These are phyloP conservation scores for Epinotia bilunana DNA, from an alignment of 2,888 invertebrate genomes.

Conservation along the genomic window DNA sequence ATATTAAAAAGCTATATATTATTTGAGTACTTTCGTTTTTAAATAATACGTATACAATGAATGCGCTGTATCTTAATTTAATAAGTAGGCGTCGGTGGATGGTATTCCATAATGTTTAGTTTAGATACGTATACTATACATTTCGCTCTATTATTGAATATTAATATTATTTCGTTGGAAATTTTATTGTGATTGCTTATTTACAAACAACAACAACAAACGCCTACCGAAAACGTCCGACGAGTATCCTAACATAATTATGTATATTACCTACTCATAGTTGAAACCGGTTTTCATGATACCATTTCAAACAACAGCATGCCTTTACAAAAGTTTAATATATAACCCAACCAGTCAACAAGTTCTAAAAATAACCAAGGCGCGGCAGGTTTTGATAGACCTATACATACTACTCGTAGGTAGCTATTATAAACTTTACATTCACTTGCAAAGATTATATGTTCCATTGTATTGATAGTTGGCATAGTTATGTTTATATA, in stretches of 20 bases:
- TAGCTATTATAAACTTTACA: no score
- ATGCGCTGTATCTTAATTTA: not conserved
- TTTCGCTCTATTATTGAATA: not conserved
- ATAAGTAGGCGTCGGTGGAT: not conserved
- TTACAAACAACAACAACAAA: not conserved
- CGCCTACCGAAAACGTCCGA: no score
- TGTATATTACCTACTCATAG: not conserved
- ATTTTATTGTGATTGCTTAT: not conserved
- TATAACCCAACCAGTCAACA: not conserved
- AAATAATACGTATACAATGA: no score
- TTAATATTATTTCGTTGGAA: not conserved
- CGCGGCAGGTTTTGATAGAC: not conserved
- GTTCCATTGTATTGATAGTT: no score
- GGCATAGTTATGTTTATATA: no score
- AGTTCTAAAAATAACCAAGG: conserved; percentile 10
- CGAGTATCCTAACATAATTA: no score
- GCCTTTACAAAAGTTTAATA: not conserved
- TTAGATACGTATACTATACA: not conserved
- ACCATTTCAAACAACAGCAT: not conserved
- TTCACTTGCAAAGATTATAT: no score
- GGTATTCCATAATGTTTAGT: no score
- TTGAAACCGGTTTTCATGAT: not conserved
- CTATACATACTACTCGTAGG: not conserved
- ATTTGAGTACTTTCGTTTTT: no score
- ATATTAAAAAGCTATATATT: no score